A percentile compares a stretch with the other conserved stretches of the same genome.
phyloP scores from a whole-genome alignment of 2,888 invertebrate species.

The Cybosia mesomella region DNA sequence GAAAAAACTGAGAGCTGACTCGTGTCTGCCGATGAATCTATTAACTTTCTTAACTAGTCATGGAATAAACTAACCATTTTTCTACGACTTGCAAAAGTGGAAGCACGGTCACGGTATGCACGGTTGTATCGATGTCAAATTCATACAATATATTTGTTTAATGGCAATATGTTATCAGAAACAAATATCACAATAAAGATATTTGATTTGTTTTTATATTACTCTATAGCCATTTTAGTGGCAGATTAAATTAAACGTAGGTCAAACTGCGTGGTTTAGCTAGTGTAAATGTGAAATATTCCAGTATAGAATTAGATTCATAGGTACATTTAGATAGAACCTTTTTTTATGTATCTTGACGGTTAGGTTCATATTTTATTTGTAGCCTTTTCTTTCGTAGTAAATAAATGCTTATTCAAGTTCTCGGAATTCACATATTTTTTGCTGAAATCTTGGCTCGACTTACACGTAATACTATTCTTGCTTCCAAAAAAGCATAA shows the following conservation, averaged over 20 bases:
- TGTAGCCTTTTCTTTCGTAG: background rate
- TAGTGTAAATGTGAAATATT: background rate
- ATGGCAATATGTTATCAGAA: background rate
- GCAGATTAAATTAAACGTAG: background rate
- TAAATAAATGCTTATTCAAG: background rate
- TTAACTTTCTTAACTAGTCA: slow-evolving; percentile 8
- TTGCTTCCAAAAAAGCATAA: background rate
- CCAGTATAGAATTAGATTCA: background rate
- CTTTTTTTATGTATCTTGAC: background rate
- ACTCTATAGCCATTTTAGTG: slow-evolving; percentile 1
- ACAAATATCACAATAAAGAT: slow-evolving; percentile 1
- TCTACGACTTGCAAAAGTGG: background rate
- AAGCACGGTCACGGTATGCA: background rate
- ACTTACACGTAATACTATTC: background rate
- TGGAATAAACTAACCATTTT: slow-evolving; percentile 1
- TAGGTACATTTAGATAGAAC: background rate
- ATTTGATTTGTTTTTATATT: slow-evolving; percentile 3
- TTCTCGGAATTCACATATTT: slow-evolving; percentile 39
- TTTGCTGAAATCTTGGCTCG: slow-evolving; percentile 40
- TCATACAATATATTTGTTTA: background rate
- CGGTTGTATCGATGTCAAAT: background rate
- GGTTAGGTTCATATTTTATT: slow-evolving; percentile 3
- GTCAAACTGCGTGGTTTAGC: background rate
- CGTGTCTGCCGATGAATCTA: slow-evolving; percentile 8
- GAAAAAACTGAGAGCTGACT: slow-evolving; percentile 31